Evolutionary conservation across 1,140 invertebrate genomes (phyloP).

Genomic region (Aethina tumida): DNA sequence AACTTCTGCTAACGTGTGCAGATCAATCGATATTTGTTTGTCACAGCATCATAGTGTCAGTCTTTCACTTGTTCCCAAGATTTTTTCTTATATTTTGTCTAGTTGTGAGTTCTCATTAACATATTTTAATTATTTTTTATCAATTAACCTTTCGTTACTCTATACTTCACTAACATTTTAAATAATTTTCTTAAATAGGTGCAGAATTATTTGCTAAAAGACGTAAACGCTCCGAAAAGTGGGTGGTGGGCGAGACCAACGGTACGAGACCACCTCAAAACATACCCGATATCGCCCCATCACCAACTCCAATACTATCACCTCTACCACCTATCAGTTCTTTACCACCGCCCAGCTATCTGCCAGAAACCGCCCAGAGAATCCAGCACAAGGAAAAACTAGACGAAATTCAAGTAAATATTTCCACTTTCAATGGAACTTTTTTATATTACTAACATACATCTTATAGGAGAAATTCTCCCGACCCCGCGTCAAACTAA

Average conservation of each 20-base stretch:
- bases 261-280: constrained; percentile 23
- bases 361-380: constrained; percentile 37
- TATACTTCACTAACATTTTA: too few species aligned
- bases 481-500: constrained; percentile 47
- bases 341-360: constrained; percentile 35
- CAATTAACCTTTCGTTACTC: too few species aligned
- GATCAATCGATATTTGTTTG: constrained; percentile 3
- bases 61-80: too few species aligned
- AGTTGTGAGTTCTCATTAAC: too few species aligned
- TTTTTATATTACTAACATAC: constrained; percentile 1
- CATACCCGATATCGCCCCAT: constrained; percentile 32
- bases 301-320: constrained; percentile 33
- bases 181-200: constrained; percentile 50
- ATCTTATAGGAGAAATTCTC: constrained; percentile 44
- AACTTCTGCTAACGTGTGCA: neutral
- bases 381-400: constrained; percentile 42
- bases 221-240: constrained; percentile 75
- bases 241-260: constrained; percentile 70
- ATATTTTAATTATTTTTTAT: too few species aligned
- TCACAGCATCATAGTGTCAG: neutral
- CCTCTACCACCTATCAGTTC: constrained; percentile 31
- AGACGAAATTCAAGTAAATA: constrained; percentile 43
- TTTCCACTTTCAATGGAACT: neutral
- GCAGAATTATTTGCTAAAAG: constrained; percentile 81
- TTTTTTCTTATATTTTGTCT: too few species aligned